Evolutionary conservation across 2,113 vertebrate species (phyloP).

Genomic region (Zeus faber): DNA sequence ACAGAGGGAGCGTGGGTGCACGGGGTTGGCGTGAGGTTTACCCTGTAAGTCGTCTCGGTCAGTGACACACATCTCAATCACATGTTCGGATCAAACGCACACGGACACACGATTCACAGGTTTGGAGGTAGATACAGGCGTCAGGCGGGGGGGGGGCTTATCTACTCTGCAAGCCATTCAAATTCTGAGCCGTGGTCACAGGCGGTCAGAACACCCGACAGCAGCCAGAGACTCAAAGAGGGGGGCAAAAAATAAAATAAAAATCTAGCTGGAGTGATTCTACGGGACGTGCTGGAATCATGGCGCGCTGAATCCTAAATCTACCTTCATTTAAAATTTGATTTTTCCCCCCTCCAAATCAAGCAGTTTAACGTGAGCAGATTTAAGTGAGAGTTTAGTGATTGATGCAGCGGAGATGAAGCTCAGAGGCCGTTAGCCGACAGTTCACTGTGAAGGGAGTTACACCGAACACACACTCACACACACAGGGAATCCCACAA

Average conservation of each 20-base stretch:
- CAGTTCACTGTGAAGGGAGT: constrained; percentile 67
- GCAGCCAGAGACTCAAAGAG: constrained; percentile 69
- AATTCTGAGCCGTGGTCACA: constrained; percentile 71
- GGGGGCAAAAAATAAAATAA: constrained; percentile 11
- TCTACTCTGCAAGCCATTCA: constrained; percentile 81
- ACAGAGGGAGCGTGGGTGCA: constrained; percentile 49
- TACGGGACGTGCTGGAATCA: constrained; percentile 64
- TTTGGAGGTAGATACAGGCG: constrained; percentile 74
- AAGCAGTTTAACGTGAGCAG: constrained; percentile 61
- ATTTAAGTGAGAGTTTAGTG: constrained; percentile 76
- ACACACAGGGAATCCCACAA: constrained; percentile 77
- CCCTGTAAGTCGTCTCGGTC: constrained; percentile 73
- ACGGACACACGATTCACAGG: constrained; percentile 65
- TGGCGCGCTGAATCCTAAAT: constrained; percentile 59
- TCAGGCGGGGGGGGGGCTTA: constrained; percentile 59
- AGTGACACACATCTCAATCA: constrained; percentile 57
- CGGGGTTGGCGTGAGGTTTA: constrained; percentile 66
- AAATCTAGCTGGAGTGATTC: constrained; percentile 46
- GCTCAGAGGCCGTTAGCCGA: constrained; percentile 78
- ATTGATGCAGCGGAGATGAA: constrained; percentile 72
- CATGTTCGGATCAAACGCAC: constrained; percentile 43
- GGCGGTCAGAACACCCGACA: constrained; percentile 73
- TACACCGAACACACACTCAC: constrained; percentile 61
- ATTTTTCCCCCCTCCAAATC: constrained; percentile 61
- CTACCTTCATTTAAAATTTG: constrained; percentile 67